Conservation (phyloP, 1,140 invertebrate species). For the silkworm (Bombyx mori) region ASM3026992v2 NC_085114.1:14021501-14022000, state of each 20-base stretch:
- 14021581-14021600: background rate
- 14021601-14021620: background rate
- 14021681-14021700: conserved; percentile 36
- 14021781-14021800: conserved; percentile 51
- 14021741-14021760: conserved; percentile 21
- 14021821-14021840: background rate
- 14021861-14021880: background rate
- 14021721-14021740: conserved; percentile 32
- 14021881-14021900: conserved; percentile 1
- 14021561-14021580: background rate
- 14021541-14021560: too few species aligned
- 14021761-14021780: conserved; percentile 31
- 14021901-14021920: conserved; percentile 24
- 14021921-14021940: conserved; percentile 42
- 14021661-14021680: conserved; percentile 39
- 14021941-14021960: conserved; percentile 62
- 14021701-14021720: conserved; percentile 27
- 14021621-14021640: background rate
- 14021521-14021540: too few species aligned
- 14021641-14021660: conserved; percentile 6
- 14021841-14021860: conserved; percentile 1
- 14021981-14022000: conserved; percentile 50
- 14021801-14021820: conserved; percentile 32
- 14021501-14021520: too few species aligned
- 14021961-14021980: conserved; percentile 61